Evolutionary conservation across 2,888 invertebrate genomes (phyloP).

Genomic region (Meta bourneti): DNA sequence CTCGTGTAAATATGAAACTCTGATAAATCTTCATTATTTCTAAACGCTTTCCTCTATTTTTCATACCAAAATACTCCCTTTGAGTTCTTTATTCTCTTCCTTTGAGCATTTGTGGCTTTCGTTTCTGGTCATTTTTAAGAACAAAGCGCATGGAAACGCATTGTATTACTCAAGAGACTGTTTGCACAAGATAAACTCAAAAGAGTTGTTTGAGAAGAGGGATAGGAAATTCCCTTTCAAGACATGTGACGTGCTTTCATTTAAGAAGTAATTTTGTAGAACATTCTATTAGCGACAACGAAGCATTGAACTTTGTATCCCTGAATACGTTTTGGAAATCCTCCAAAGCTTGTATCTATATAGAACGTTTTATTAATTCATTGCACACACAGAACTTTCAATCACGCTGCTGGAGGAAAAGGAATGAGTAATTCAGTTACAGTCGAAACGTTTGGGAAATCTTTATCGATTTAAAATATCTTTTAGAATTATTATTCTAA

Average conservation of each 20-base stretch:
- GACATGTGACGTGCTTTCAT: background rate
- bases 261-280: background rate
- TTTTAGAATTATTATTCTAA: no score
- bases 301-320: background rate
- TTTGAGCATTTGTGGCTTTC: background rate
- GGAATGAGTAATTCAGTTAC: no score
- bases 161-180: background rate
- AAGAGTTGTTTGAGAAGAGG: background rate
- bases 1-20: background rate
- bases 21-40: constrained; percentile 1
- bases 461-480: no score
- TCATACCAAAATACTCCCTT: background rate
- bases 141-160: background rate
- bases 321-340: background rate
- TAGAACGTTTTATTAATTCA: no score
- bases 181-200: background rate
- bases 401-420: no score
- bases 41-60: background rate
- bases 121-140: background rate
- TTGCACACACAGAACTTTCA: no score
- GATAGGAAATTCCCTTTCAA: background rate
- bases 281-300: background rate
- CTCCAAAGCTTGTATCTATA: background rate
- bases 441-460: no score
- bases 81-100: background rate